Conservation (phyloP, 2,797 vertebrate species). For the Geotrypetes seraphini region DNA sequence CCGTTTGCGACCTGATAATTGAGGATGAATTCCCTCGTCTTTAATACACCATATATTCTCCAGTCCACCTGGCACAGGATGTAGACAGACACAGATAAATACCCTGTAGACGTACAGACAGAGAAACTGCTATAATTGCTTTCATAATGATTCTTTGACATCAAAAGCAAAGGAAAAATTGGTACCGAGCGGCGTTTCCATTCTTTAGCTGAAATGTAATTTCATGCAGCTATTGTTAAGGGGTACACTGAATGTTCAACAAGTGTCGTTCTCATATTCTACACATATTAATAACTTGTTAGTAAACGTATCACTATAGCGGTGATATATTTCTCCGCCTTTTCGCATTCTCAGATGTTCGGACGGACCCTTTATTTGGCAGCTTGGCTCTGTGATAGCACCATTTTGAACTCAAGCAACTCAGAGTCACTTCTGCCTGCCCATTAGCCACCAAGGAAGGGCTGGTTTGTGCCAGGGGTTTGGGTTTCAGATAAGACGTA, state of each 20-base stretch:
- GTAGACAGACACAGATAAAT: conserved; percentile 65
- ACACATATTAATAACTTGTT: conserved; percentile 69
- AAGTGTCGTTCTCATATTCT: conserved; percentile 64
- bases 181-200: conserved; percentile 74
- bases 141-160: conserved; percentile 70
- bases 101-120: conserved; percentile 61
- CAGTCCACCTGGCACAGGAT: conserved; percentile 62
- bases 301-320: conserved; percentile 55
- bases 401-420: too few species aligned
- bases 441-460: too few species aligned
- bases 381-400: too few species aligned
- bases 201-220: conserved; percentile 70
- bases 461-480: too few species aligned
- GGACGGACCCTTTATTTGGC: conserved; percentile 38
- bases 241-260: conserved; percentile 41
- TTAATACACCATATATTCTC: conserved; percentile 61
- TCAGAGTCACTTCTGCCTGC: too few species aligned
- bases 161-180: conserved; percentile 73
- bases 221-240: conserved; percentile 70
- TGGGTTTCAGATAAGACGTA: too few species aligned
- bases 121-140: conserved; percentile 72
- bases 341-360: conserved; percentile 60
- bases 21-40: conserved; percentile 56
- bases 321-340: conserved; percentile 61
- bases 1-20: conserved; percentile 49